Percentiles rank a stretch among this genome's conserved stretches.
These are phyloP conservation scores for Micrasema minimum DNA, from an alignment of 1,140 invertebrate genomes.

Conservation along the genomic window DNA sequence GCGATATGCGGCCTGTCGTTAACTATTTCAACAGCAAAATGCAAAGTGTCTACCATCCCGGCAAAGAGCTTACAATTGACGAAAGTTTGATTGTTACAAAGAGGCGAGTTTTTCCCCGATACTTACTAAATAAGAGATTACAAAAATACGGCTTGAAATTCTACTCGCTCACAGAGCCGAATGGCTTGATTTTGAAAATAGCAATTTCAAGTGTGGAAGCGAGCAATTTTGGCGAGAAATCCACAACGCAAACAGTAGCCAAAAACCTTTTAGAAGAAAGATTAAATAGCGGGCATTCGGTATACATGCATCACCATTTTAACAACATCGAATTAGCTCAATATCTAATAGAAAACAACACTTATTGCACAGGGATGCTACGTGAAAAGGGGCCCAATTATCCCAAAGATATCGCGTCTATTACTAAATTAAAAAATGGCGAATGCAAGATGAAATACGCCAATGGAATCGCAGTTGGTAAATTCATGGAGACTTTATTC, in stretches of 20 bases:
- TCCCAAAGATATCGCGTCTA: background rate
- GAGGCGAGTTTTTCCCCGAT: background rate
- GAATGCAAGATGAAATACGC: conserved; percentile 1
- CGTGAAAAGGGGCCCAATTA: background rate
- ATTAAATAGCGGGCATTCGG: background rate
- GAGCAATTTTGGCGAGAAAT: background rate
- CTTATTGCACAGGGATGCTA: conserved; percentile 13
- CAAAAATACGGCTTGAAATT: conserved; percentile 17
- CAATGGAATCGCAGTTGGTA: background rate
- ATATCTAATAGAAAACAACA: background rate
- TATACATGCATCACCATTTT: conserved; percentile 9
- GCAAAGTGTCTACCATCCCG: background rate
- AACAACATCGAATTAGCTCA: background rate
- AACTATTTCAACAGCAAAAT: conserved; percentile 18
- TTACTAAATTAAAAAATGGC: background rate
- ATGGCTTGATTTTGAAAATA: conserved; percentile 16
- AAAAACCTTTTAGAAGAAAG: conserved; percentile 13
- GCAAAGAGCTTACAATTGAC: background rate
- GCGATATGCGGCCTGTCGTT: conserved; percentile 3
- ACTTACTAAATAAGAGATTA: background rate
- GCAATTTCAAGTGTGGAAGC: background rate
- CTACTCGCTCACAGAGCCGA: conserved; percentile 5
- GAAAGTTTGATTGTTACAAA: background rate
- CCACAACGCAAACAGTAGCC: background rate
- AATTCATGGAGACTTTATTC: background rate